phyloP scores from a whole-genome alignment of 2,888 invertebrate genomes.

The Rapana venosa region DNA sequence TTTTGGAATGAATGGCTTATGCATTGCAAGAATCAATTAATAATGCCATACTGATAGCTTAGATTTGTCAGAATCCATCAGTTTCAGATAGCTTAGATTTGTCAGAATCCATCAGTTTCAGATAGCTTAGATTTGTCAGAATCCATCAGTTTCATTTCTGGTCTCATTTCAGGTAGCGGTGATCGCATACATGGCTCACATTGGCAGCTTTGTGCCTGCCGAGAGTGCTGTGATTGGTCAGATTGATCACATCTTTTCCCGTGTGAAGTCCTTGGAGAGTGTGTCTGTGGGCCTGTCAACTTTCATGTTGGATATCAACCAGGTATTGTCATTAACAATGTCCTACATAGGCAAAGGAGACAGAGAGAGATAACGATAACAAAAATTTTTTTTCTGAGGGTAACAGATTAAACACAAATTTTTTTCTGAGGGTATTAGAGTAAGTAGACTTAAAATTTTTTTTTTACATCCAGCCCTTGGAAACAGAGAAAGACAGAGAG shows the following conservation, averaged over 20 bases:
- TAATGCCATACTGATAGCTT: too few relatives aligned
- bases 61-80: not conserved
- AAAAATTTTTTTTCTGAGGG: too few relatives aligned
- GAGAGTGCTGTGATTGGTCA: conserved; percentile 85
- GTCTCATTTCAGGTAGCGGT: conserved; percentile 81
- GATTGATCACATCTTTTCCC: conserved; percentile 86
- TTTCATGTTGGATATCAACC: conserved; percentile 90
- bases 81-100: not conserved
- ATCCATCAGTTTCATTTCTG: not conserved
- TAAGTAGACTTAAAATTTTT: too few relatives aligned
- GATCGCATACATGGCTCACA: conserved; percentile 90
- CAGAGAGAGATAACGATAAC: too few relatives aligned
- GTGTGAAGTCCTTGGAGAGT: conserved; percentile 88
- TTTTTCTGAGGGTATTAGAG: too few relatives aligned
- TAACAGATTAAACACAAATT: too few relatives aligned
- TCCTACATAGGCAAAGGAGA: too few relatives aligned
- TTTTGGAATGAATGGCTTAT: too few relatives aligned
- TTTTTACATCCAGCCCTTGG: too few relatives aligned
- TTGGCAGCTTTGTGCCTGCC: conserved; percentile 94
- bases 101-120: not conserved
- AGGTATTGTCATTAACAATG: conserved; percentile 81
- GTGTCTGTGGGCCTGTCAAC: conserved; percentile 89
- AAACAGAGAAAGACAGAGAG: too few relatives aligned
- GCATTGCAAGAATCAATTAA: too few relatives aligned
- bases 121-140: not conserved